Evolutionary conservation across 2,113 vertebrate species (phyloP).

Genomic region (Peromyscus polionotus): DNA sequence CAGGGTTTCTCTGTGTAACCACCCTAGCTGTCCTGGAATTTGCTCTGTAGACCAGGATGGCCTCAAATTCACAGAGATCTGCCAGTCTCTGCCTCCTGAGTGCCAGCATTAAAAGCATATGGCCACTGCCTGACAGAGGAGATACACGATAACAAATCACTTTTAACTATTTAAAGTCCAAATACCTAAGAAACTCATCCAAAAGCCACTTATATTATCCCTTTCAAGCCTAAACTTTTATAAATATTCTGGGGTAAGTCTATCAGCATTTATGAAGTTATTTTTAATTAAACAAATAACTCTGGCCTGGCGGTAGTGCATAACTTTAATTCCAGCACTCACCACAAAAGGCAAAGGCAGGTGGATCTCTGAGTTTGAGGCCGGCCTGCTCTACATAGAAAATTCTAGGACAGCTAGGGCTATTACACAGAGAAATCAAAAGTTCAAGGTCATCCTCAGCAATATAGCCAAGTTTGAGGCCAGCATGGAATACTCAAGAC

Average conservation of each 20-base stretch:
- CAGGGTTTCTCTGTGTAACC: background rate
- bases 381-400: background rate
- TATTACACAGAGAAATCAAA: background rate
- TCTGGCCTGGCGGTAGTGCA: background rate
- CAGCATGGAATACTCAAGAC: background rate
- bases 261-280: background rate
- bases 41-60: too few relatives aligned
- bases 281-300: background rate
- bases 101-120: background rate
- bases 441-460: background rate
- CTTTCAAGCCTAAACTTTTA: background rate
- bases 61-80: background rate
- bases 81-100: background rate
- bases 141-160: background rate
- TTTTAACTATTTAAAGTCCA: constrained; percentile 22
- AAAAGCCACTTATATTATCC: background rate
- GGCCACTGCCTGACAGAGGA: background rate
- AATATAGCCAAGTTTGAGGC: background rate
- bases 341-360: background rate
- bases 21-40: too few relatives aligned
- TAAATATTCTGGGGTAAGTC: background rate
- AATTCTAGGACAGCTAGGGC: background rate
- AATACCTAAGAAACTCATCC: background rate
- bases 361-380: background rate
- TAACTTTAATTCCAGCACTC: background rate